Percentiles rank a stretch among this genome's conserved stretches.
phyloP scores from a whole-genome alignment of 2,113 vertebrate species.

The Eulemur rufifrons region DNA sequence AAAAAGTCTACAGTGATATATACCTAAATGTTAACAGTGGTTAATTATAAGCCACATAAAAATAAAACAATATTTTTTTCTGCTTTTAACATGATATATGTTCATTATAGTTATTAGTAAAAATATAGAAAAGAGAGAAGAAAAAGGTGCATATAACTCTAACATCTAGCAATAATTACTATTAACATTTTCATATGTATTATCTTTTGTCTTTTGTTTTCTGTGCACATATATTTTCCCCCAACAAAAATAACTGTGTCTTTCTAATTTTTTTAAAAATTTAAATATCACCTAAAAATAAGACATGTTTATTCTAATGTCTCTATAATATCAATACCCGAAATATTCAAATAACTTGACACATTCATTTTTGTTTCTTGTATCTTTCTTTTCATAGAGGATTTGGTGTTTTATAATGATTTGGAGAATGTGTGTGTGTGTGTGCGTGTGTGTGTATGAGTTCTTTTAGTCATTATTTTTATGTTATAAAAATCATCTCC shows the following conservation, averaged over 20 bases:
- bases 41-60: constrained; percentile 20
- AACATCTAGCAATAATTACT: not conserved
- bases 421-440: not conserved
- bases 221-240: not conserved
- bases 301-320: not conserved
- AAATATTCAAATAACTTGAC: not conserved
- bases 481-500: not conserved
- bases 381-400: not conserved
- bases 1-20: not conserved
- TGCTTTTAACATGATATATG: not conserved
- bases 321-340: not conserved
- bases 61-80: not conserved
- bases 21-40: not conserved
- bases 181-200: not conserved
- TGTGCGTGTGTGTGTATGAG: not conserved
- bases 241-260: not conserved
- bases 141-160: not conserved
- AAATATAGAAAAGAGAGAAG: not conserved
- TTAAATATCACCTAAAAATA: not conserved
- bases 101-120: not conserved
- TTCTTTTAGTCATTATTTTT: not conserved
- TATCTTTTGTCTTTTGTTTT: not conserved
- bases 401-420: not conserved
- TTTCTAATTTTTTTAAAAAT: not conserved
- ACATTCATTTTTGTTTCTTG: not conserved